Base-by-base conservation (phyloP, 2,888 invertebrate species). In the Ormyrus labotus region DNA sequence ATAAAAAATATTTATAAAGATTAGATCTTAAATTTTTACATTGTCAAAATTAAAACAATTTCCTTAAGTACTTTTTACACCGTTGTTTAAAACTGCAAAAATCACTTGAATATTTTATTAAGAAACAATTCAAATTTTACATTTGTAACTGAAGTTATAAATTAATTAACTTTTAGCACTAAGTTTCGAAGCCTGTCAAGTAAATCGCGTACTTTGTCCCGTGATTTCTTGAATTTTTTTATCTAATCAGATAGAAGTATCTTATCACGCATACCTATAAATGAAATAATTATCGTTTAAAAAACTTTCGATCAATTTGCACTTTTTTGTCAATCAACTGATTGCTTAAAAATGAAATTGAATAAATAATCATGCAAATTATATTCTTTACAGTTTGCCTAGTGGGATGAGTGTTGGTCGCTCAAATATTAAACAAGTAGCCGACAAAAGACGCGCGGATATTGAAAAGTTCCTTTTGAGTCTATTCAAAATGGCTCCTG, bases 341-440 rank as follows among this genome's bases (percentile, higher is more conserved):
- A 50, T 71, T n/a, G 48, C 10, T 60, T 68, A 50, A 11, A 60
- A 19, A 58, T 57, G 13, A 51, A 10, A 55, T 53, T 53, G 7
- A 61, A 60, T 7, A 45, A 61, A 34, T 5, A 57, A 60, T 34
- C 34, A 34, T 34, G 34, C 34, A 34, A 60, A 13, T 64, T 58
- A 10, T 48, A 34, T 65, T 68, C 11, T 65, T 64, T 85, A 45
- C 83, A 95, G 95, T 89, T 91, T 95, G 83, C 94, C 94, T 34
- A 94, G 93, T 81, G 96, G 96, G 1, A 93, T 96, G 71, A 95
- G 96, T 89, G 95, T 96, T 84, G 97, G 98, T 0, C 94, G 99
- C 55, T 97, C 98, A 5, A 98, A 99, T 91, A 96, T 98, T 45
- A 96, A 97, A 83, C 96, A 96, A 87, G 98, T 99, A 11, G 99